Percentiles rank a stretch among this genome's conserved stretches.
These are phyloP conservation scores for Liasis olivaceus DNA, from an alignment of 2,797 vertebrate genomes.

Conservation along the genomic window DNA sequence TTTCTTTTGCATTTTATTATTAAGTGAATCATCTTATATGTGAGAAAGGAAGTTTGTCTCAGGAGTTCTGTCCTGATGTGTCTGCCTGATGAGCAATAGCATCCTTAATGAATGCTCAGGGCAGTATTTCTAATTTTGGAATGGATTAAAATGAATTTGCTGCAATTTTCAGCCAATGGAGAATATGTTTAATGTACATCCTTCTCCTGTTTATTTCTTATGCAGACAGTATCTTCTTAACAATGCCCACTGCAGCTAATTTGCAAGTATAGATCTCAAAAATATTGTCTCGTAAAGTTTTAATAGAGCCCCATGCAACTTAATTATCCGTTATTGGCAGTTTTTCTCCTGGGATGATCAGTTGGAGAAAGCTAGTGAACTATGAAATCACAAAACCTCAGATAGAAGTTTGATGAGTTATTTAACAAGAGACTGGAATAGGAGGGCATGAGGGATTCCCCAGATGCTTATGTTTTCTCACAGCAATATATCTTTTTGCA, in stretches of 20 bases:
- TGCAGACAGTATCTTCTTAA: slow-evolving; percentile 36
- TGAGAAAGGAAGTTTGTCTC: background rate
- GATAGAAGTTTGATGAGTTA: slow-evolving; percentile 5
- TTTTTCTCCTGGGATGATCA: slow-evolving; percentile 40
- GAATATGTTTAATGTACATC: slow-evolving; percentile 13
- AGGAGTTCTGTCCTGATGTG: slow-evolving; percentile 60
- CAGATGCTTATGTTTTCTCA: background rate
- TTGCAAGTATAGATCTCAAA: slow-evolving; percentile 51
- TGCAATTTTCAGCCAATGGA: slow-evolving; percentile 48
- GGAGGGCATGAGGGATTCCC: background rate
- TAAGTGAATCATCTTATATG: slow-evolving; percentile 4
- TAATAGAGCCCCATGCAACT: slow-evolving; percentile 67
- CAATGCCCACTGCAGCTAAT: slow-evolving; percentile 43
- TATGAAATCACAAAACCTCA: slow-evolving; percentile 18
- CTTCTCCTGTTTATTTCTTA: slow-evolving; percentile 51
- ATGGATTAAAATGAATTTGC: slow-evolving; percentile 67
- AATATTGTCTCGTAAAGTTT: slow-evolving; percentile 69
- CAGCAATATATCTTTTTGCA: background rate
- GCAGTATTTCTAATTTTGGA: slow-evolving; percentile 66
- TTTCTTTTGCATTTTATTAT: background rate
- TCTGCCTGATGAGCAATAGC: slow-evolving; percentile 61
- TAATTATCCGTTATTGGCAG: slow-evolving; percentile 62
- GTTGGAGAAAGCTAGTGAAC: slow-evolving; percentile 23
- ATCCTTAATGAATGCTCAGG: slow-evolving; percentile 67
- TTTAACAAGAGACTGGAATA: slow-evolving; percentile 11